A percentile compares a stretch with the other conserved stretches of the same genome.
Evolutionary conservation across 2,113 vertebrate genomes (phyloP).

Genomic region (Perognathus longimembris): DNA sequence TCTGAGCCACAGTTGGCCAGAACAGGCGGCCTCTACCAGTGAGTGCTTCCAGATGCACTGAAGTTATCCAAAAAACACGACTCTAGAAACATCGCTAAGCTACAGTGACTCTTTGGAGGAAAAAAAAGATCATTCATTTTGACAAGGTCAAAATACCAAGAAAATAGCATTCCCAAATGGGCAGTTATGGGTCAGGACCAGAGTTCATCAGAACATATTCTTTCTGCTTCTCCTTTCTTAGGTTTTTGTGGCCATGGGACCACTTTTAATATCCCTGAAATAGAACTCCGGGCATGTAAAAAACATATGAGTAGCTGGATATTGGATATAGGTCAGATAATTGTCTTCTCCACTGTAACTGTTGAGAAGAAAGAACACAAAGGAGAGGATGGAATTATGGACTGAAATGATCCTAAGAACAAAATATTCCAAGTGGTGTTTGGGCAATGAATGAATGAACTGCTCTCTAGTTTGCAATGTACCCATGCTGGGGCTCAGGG

Average conservation of each 20-base stretch:
- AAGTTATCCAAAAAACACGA: slow-evolving; percentile 19
- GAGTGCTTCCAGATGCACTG: slow-evolving; percentile 72
- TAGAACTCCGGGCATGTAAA: background rate
- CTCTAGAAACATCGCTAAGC: slow-evolving; percentile 54
- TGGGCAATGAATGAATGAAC: background rate
- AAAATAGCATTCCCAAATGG: slow-evolving; percentile 75
- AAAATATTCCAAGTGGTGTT: background rate
- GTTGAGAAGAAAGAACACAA: background rate
- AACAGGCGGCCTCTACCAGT: slow-evolving; percentile 9
- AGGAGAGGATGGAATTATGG: background rate
- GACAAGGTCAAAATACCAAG: slow-evolving; percentile 81
- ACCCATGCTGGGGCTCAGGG: background rate
- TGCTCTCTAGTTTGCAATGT: too few species aligned
- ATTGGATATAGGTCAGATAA: background rate
- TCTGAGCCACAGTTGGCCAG: slow-evolving; percentile 3
- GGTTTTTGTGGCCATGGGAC: background rate
- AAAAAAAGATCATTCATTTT: slow-evolving; percentile 64
- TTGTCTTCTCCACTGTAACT: background rate
- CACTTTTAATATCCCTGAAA: background rate
- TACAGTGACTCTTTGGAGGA: slow-evolving; percentile 53
- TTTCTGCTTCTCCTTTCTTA: slow-evolving; percentile 19
- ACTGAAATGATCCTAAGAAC: background rate
- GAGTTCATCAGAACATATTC: slow-evolving; percentile 51
- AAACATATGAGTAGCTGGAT: background rate
- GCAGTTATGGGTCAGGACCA: slow-evolving; percentile 61